A percentile compares a stretch with the other conserved stretches of the same genome.
phyloP scores from a whole-genome alignment of 1,140 invertebrate genomes.

The Himalopsyche phryganea region DNA sequence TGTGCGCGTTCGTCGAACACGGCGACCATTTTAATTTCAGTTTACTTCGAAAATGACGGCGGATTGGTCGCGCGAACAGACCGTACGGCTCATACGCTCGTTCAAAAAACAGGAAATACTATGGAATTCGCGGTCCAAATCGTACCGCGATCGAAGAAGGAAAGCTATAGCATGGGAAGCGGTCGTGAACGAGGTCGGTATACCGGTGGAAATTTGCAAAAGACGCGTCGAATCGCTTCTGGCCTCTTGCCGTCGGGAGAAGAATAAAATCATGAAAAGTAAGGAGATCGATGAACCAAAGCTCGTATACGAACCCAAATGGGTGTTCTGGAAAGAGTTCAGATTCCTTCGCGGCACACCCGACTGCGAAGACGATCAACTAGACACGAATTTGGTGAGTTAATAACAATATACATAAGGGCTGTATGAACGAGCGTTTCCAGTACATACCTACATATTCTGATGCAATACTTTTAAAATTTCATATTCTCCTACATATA shows the following conservation, averaged over 20 bases:
- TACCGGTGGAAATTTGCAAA: slow-evolving; percentile 25
- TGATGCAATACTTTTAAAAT: too few species aligned
- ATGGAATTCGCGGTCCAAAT: slow-evolving; percentile 28
- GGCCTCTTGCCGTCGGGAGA: slow-evolving; percentile 29
- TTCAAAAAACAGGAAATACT: slow-evolving; percentile 20
- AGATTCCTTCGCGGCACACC: slow-evolving; percentile 19
- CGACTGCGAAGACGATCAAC: slow-evolving; percentile 7
- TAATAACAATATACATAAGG: too few species aligned
- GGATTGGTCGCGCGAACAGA: slow-evolving; percentile 23
- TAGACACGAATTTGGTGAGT: slow-evolving; percentile 9
- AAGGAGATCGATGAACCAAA: slow-evolving; percentile 18
- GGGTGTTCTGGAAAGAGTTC: slow-evolving; percentile 32
- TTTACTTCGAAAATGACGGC: slow-evolving; percentile 7
- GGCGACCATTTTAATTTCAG: slow-evolving; percentile 4
- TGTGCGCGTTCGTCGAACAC: slow-evolving; percentile 17
- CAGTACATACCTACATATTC: too few species aligned
- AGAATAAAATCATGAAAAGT: slow-evolving; percentile 27
- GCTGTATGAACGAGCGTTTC: too few species aligned
- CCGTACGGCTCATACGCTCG: slow-evolving; percentile 20
- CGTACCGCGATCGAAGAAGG: slow-evolving; percentile 21
- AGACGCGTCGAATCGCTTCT: slow-evolving; percentile 26
- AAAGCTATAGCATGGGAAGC: slow-evolving; percentile 24
- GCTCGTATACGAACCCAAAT: slow-evolving; percentile 25
- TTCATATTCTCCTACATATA: too few species aligned
- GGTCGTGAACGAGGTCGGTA: slow-evolving; percentile 18